Base-by-base conservation (phyloP, 2,113 vertebrate species). In the Gobius niger region DNA sequence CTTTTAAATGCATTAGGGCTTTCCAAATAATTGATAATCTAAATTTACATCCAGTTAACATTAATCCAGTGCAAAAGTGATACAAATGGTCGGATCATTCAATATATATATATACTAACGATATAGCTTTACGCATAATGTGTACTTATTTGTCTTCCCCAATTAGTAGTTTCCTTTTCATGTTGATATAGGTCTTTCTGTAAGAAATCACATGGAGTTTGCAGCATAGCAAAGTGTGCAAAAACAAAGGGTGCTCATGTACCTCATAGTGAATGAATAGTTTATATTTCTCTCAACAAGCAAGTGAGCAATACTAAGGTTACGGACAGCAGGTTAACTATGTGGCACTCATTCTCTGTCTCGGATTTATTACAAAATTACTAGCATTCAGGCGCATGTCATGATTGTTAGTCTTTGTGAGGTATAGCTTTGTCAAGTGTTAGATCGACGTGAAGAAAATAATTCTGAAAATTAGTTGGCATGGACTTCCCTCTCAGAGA, bases 221-320 rank as follows among this genome's bases (percentile, higher is more conserved):
- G 63, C 67, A 70, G 47, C 54, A 50, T 49, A 73, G 75, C 67
- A 80, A 70, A 76, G 78, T 54, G 52, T 80, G 68, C 47, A 72
- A 70, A 73, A 76, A 72, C 69, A 77, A 68, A 70, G 65, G 72
- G 67, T 2, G 9, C 44, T 44, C 65, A 72, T 61, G 67, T 63
- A 46, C 42, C 16, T 44, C 75, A 57, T 72, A 14, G 57, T 72
- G 73, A 77, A 66, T 61, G 63, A 62, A 12, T 70, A 49, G 71
- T 61, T 42, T 82, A 82, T 82, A 78, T 83, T 76, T 70, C 53
- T 90, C 84, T 84, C 84, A 73, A 86, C 82, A 89, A 86, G 83
- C 85, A 86, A 76, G 87, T 89, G 89, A 90, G 75, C 87, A 89
- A 90, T 86, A 86, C 83, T 85, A 69, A 82, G n/a, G 75, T 82